Base-by-base conservation (phyloP, 30 jellyfish, hydroid and myxozoan species). In the Mastigias papua region DNA sequence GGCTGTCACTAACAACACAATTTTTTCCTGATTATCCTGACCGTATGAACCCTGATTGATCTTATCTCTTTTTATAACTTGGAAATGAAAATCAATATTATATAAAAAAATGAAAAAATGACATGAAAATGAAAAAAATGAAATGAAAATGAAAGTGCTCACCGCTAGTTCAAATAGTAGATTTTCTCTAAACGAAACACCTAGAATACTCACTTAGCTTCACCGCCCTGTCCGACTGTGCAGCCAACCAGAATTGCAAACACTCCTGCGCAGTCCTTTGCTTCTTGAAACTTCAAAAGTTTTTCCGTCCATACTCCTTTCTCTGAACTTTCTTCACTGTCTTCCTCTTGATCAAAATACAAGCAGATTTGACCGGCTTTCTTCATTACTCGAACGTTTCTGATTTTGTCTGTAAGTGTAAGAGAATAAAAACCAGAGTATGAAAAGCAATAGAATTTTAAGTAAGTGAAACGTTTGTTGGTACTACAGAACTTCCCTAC, bases 241-340 rank as follows among this genome's bases (percentile, higher is more conserved):
- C 51, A 13, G 0, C 82, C 86, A 25, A 73, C 31, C 42, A 85
- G 48, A 21, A 85, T 35, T 1, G 94, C 94, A 73, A 54, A 85
- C 31, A 85, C 30, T 26, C 94, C 94, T 7, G 94, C 94, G 33
- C 94, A 85, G 69, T 85, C 94, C 34, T 85, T 85, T 7, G 88
- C 67, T 15, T 31, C 75, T 62, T 70, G 80, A 34, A 85, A 85
- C 42, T 58, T 57, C 49, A 85, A 32, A 58, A 32, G 34, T n/a
- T 30, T 62, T 31, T 85, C 94, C 34, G 78, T 29, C 88, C 88
- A 85, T 32, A 85, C 88, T 4, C 94, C 88, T 28, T 35, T 54
- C 61, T 85, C 88, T 0, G 31, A 34, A 20, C 48, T 42, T 21
- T 46, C 84, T n/a, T 58, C 82, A 11, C 25, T 23, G 0, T 31